These are phyloP conservation scores for Hermaeophaga mercurialis DNA, from an alignment of 2,888 invertebrate genomes.

Conservation along the genomic window DNA sequence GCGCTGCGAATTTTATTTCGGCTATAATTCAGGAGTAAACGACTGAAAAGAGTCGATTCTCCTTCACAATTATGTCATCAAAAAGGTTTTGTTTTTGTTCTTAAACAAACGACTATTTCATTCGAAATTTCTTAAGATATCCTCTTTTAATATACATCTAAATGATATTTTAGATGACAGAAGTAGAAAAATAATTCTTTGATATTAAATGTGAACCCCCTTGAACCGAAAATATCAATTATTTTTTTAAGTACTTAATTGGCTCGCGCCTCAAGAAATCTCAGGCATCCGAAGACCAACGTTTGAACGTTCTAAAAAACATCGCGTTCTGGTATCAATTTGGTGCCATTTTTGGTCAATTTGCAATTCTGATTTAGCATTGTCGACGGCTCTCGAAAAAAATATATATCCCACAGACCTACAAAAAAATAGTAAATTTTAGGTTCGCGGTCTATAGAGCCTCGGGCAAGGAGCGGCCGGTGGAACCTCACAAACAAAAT, in stretches of 20 bases:
- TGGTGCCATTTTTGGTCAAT: slow-evolving; percentile 32
- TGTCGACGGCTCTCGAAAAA: slow-evolving; percentile 23
- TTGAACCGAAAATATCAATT: slow-evolving; percentile 2
- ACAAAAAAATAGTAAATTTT: slow-evolving; percentile 34
- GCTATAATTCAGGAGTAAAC: not conserved
- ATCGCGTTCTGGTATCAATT: slow-evolving; percentile 29
- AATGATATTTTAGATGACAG: too few relatives aligned
- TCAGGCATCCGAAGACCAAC: not conserved
- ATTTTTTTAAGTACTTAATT: slow-evolving; percentile 10
- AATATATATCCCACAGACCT: slow-evolving; percentile 31
- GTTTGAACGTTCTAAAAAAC: slow-evolving; percentile 16
- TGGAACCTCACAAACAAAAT: slow-evolving; percentile 29
- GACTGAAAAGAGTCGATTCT: too few relatives aligned
- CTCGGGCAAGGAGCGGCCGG: slow-evolving; percentile 17
- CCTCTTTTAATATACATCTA: too few relatives aligned
- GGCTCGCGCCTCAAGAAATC: slow-evolving; percentile 6
- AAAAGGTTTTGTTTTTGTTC: too few relatives aligned
- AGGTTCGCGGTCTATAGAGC: slow-evolving; percentile 20
- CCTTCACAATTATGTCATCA: too few relatives aligned
- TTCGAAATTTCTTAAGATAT: too few relatives aligned
- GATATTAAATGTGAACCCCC: too few relatives aligned
- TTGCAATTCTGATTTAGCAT: slow-evolving; percentile 38
- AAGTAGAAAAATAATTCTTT: too few relatives aligned
- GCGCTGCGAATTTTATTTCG: slow-evolving; percentile 3
- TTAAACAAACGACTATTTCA: too few relatives aligned